phyloP scores from a whole-genome alignment of 2,797 vertebrate species.

The Florisuga fusca region DNA sequence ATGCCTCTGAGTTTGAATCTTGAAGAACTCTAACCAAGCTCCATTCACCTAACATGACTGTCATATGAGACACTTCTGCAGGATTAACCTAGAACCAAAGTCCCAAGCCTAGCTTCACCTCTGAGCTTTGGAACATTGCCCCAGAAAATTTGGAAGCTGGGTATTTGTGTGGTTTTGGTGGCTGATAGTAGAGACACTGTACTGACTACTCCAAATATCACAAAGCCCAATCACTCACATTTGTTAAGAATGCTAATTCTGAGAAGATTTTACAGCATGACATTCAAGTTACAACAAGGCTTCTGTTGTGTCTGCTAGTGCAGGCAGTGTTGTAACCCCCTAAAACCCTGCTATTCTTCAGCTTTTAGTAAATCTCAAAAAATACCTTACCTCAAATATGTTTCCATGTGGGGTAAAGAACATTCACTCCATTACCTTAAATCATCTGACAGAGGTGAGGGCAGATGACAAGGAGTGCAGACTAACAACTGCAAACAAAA shows the following conservation, averaged over 20 bases:
- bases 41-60: not conserved
- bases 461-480: not conserved
- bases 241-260: not conserved
- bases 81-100: not conserved
- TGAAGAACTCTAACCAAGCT: not conserved
- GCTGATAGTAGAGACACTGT: not conserved
- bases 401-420: not conserved
- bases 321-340: not conserved
- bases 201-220: not conserved
- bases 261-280: not conserved
- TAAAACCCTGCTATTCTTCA: not conserved
- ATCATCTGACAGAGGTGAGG: not conserved
- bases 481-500: not conserved
- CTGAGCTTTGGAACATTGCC: not conserved
- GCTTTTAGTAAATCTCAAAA: not conserved
- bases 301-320: not conserved
- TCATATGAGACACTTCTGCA: not conserved
- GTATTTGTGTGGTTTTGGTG: not conserved
- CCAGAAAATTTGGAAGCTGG: not conserved
- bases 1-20: conserved; percentile 9
- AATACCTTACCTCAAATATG: not conserved
- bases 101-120: not conserved
- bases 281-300: not conserved
- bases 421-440: not conserved
- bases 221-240: not conserved